These are phyloP conservation scores for Agrochola lychnidis DNA, from an alignment of 2,888 invertebrate species.

Conservation along the genomic window DNA sequence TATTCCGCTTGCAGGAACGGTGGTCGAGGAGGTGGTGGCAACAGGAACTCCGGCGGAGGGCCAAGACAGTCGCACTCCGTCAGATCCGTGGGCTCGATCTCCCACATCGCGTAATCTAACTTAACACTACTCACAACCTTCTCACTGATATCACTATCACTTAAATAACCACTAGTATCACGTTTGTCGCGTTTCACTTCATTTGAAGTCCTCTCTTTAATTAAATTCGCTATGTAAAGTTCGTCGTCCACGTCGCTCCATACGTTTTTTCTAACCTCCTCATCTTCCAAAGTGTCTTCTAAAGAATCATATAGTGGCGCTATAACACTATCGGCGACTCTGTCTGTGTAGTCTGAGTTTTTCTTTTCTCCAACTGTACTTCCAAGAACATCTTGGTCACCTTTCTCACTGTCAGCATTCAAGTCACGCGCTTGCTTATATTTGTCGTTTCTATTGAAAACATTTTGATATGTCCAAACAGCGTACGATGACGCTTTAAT, in stretches of 20 bases:
- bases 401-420: constrained; percentile 65
- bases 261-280: constrained; percentile 85
- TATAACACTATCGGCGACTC: constrained; percentile 77
- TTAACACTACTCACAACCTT: constrained; percentile 90
- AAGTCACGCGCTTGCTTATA: constrained; percentile 62
- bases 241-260: constrained; percentile 89
- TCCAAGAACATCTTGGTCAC: constrained; percentile 70
- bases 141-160: constrained; percentile 88
- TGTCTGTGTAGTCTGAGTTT: constrained; percentile 51
- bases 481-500: constrained; percentile 86
- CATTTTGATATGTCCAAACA: constrained; percentile 84
- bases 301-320: constrained; percentile 72
- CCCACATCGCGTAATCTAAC: constrained; percentile 93
- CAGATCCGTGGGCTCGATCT: constrained; percentile 93
- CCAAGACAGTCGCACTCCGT: constrained; percentile 94
- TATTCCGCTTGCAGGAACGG: constrained; percentile 93
- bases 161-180: constrained; percentile 82
- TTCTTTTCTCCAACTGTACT: constrained; percentile 64
- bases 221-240: constrained; percentile 88
- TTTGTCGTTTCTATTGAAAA: constrained; percentile 70
- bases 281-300: constrained; percentile 75
- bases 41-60: constrained; percentile 93
- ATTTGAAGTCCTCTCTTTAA: constrained; percentile 86
- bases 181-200: constrained; percentile 86
- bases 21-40: constrained; percentile 94